phyloP scores from a whole-genome alignment of 2,888 invertebrate species.

The Sinodicranocentrus sp. region DNA sequence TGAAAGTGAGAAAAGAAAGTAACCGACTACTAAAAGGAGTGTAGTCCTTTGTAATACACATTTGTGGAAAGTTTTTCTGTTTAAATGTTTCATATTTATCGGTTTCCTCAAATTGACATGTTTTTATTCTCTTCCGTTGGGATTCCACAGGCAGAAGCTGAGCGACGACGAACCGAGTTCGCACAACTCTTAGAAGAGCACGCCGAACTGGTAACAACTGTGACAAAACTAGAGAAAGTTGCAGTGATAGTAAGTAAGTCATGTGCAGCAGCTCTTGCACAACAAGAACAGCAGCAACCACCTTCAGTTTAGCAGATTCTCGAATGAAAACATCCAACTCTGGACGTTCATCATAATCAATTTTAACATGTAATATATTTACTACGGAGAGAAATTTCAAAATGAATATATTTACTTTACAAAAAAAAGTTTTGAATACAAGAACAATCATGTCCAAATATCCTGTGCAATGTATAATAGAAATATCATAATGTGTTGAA shows the following conservation, averaged over 20 bases:
- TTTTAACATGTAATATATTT: not conserved
- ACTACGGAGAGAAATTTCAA: not conserved
- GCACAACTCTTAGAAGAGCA: constrained; percentile 79
- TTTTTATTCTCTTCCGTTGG: too few relatives aligned
- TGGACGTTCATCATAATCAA: constrained; percentile 31
- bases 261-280: constrained; percentile 60
- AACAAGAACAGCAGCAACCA: constrained; percentile 54
- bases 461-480: too few relatives aligned
- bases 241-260: constrained; percentile 56
- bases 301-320: constrained; percentile 51
- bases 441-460: too few relatives aligned
- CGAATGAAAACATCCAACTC: constrained; percentile 37
- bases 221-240: constrained; percentile 79
- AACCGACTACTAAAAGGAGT: too few relatives aligned
- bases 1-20: too few relatives aligned
- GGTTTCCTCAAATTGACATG: too few relatives aligned
- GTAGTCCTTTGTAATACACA: too few relatives aligned
- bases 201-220: constrained; percentile 79
- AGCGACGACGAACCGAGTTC: constrained; percentile 79
- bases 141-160: constrained; percentile 78
- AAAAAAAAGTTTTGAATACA: too few relatives aligned
- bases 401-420: too few relatives aligned
- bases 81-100: too few relatives aligned
- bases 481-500: too few relatives aligned
- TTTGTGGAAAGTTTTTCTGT: too few relatives aligned